Evolutionary conservation across 2,888 invertebrate species (phyloP), one percentile per base, ranked within the genome.

Genomic region (Thumatha senex): DNA sequence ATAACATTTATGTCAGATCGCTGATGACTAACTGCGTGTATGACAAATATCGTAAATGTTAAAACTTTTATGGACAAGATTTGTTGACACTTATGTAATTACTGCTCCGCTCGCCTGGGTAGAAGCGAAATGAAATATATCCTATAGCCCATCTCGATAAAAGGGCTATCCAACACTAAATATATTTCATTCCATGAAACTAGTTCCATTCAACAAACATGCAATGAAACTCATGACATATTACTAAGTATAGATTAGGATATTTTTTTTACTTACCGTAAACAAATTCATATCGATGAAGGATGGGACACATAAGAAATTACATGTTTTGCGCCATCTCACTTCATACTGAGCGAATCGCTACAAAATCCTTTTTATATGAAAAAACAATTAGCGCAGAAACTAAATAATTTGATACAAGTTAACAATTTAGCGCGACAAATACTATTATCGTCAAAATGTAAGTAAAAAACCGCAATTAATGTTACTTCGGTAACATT

Each of bases 361-460:
- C 30, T 30, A 18, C n/a, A 1, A 13, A 30, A 1, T 30, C 12
- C 10, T 40, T 48, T 54, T 38, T 66, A 56, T 55, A 55, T 9
- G 12, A 11, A 2, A 12, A 49, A 58, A 58, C 54, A 66, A 67
- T 67, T 61, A 59, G 61, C 36, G 34, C 24, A 39, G 18, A 40
- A 54, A 45, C 44, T 40, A 35, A 33, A 15, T 44, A 44, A 64
- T 63, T 67, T 53, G 40, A 45, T 13, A 55, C 47, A 55, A 46
- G 39, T 2, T 7, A 13, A 48, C 56, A 57, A 68, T 70, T 67
- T 46, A 58, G 46, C 51, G 67, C 31, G 46, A 56, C 63, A 52
- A 70, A 70, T 58, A 12, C 11, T 41, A 50, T 59, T 58, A 63
- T 54, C 52, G 41, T 48, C 12, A 9, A 30, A 41, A 13, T 47